Conservation (phyloP, 2,888 invertebrate genomes). For the Sesia apiformis region DNA sequence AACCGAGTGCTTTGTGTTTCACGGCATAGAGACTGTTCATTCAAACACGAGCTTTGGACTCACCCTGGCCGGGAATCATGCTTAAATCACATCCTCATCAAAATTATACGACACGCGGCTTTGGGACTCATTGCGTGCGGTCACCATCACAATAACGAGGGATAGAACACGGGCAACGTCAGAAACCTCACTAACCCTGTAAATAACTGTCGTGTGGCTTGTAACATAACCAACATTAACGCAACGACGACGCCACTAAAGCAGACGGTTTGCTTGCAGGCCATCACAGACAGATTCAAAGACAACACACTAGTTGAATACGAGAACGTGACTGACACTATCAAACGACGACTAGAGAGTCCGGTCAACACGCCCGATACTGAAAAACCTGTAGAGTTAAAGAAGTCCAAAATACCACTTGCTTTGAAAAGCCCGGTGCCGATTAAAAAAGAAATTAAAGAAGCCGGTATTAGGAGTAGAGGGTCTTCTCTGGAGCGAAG, state of each 20-base stretch:
- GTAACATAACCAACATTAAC: slow-evolving; percentile 6
- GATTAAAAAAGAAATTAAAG: slow-evolving; percentile 42
- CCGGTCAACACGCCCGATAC: slow-evolving; percentile 54
- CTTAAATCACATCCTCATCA: slow-evolving; percentile 29
- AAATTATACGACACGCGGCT: slow-evolving; percentile 1
- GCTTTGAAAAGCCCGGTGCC: slow-evolving; percentile 57
- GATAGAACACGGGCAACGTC: too few relatives aligned
- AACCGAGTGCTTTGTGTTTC: slow-evolving; percentile 29
- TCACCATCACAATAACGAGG: neutral
- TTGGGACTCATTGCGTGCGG: neutral
- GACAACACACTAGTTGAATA: slow-evolving; percentile 39
- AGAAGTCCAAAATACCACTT: slow-evolving; percentile 59
- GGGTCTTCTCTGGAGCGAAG: slow-evolving; percentile 37
- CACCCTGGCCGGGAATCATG: slow-evolving; percentile 27
- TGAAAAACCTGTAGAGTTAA: slow-evolving; percentile 41
- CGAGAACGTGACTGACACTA: slow-evolving; percentile 78
- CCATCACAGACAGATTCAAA: slow-evolving; percentile 19
- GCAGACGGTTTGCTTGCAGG: slow-evolving; percentile 49
- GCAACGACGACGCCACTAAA: slow-evolving; percentile 11
- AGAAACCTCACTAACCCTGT: neutral
- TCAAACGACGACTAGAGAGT: slow-evolving; percentile 73
- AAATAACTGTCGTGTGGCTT: neutral
- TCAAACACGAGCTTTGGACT: slow-evolving; percentile 23
- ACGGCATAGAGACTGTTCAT: slow-evolving; percentile 24
- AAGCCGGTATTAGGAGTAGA: slow-evolving; percentile 36